Conservation (phyloP, 2,113 vertebrate species). For the Sisor rabdophorus region DNA sequence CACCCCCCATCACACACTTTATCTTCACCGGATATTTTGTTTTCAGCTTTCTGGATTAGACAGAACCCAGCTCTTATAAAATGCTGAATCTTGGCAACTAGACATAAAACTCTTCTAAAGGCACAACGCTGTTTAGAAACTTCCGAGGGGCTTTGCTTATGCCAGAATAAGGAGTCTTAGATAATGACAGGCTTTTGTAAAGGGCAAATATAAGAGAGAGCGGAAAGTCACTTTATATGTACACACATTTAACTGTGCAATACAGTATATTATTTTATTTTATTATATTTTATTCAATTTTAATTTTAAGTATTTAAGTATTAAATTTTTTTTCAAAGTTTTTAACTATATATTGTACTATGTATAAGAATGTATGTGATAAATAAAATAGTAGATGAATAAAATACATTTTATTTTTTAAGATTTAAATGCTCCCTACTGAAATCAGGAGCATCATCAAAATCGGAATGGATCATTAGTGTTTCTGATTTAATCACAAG, state of each 20-base stretch:
- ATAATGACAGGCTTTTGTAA: neutral
- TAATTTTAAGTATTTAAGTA: too few relatives aligned
- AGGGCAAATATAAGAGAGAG: neutral
- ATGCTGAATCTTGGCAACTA: constrained; percentile 15
- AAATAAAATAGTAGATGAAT: neutral
- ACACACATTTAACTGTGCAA: too few relatives aligned
- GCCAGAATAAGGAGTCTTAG: neutral
- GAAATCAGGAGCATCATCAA: too few relatives aligned
- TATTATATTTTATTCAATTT: too few relatives aligned
- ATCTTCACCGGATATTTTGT: constrained; percentile 27
- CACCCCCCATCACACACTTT: constrained; percentile 25
- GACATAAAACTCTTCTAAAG: constrained; percentile 15
- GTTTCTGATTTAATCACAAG: neutral
- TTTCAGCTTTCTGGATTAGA: constrained; percentile 27
- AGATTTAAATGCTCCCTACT: too few relatives aligned
- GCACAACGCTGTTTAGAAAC: constrained; percentile 8
- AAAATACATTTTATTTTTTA: too few relatives aligned
- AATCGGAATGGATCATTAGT: neutral
- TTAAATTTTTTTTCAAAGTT: too few relatives aligned
- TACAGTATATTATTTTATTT: too few relatives aligned
- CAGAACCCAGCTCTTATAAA: constrained; percentile 9
- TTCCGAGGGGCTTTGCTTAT: constrained; percentile 18
- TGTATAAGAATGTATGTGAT: too few relatives aligned
- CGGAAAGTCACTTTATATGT: too few relatives aligned
- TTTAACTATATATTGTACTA: too few relatives aligned